phyloP scores from a whole-genome alignment of 2,888 invertebrate species.

The Ecdyonurus torrentis region DNA sequence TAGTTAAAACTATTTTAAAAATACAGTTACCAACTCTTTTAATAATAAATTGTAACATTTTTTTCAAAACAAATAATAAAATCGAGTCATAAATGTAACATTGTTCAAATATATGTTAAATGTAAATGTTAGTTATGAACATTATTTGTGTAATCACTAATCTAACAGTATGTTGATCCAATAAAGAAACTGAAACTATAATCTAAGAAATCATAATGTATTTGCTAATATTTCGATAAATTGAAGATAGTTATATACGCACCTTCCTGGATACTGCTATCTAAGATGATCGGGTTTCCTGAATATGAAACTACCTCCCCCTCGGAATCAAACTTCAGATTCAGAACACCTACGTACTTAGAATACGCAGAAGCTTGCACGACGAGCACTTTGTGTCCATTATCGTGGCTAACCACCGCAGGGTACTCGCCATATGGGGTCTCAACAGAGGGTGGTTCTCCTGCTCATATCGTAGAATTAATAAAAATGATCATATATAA shows the following conservation, averaged over 20 bases:
- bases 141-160: too few species aligned
- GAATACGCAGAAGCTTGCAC: conserved; percentile 28
- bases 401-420: conserved; percentile 21
- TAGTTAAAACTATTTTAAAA: not conserved
- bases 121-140: too few species aligned
- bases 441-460: conserved; percentile 36
- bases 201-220: too few species aligned
- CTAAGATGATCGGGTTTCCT: conserved; percentile 57
- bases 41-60: not conserved
- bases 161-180: too few species aligned
- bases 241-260: too few species aligned
- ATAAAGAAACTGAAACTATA: too few species aligned
- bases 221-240: too few species aligned
- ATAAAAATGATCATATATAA: too few species aligned
- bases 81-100: too few species aligned
- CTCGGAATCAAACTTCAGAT: conserved; percentile 46
- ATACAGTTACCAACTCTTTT: too few species aligned
- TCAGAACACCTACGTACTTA: conserved; percentile 59
- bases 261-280: conserved; percentile 46
- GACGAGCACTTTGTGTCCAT: conserved; percentile 25
- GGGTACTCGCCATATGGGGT: conserved; percentile 31
- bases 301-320: conserved; percentile 47
- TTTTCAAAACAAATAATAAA: not conserved
- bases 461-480: not conserved
- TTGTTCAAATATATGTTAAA: too few species aligned